Percentiles rank a stretch among this genome's conserved stretches.
Evolutionary conservation across 2,797 vertebrate species (phyloP).

Genomic region (Sebastes trivittatus): DNA sequence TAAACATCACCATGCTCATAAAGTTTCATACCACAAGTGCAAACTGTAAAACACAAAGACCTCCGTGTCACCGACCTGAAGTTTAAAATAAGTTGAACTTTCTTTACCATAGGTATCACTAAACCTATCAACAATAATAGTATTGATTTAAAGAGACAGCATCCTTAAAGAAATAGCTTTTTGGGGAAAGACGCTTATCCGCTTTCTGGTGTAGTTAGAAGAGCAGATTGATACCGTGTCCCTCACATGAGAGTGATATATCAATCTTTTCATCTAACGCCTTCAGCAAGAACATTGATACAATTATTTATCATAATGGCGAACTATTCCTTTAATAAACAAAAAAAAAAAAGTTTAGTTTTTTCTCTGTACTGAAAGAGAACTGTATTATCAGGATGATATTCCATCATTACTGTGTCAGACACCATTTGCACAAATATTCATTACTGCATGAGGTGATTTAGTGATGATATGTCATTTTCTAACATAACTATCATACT

Average conservation of each 20-base stretch:
- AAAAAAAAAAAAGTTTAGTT: rapidly evolving
- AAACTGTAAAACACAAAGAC: neutral
- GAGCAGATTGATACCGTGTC: neutral
- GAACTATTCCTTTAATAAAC: neutral
- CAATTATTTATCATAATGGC: neutral
- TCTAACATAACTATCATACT: constrained; percentile 1
- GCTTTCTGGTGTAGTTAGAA: neutral
- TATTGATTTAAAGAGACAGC: neutral
- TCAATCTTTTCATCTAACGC: neutral
- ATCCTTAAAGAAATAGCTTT: neutral
- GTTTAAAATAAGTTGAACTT: neutral
- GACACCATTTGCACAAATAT: neutral
- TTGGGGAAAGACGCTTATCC: neutral
- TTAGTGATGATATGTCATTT: neutral
- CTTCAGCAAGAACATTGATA: neutral
- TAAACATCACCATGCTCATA: neutral
- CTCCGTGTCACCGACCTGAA: neutral
- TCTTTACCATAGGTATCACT: neutral
- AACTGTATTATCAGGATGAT: too few relatives aligned
- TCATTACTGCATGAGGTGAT: constrained; percentile 13
- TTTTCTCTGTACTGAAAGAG: neutral
- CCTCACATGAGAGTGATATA: neutral
- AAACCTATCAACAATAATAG: neutral
- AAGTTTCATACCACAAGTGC: neutral
- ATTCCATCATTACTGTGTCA: neutral